A percentile compares a stretch with the other conserved stretches of the same genome.
Conservation (phyloP, 2,113 vertebrate genomes). For the Phalacrocorax brasilianus region DNA sequence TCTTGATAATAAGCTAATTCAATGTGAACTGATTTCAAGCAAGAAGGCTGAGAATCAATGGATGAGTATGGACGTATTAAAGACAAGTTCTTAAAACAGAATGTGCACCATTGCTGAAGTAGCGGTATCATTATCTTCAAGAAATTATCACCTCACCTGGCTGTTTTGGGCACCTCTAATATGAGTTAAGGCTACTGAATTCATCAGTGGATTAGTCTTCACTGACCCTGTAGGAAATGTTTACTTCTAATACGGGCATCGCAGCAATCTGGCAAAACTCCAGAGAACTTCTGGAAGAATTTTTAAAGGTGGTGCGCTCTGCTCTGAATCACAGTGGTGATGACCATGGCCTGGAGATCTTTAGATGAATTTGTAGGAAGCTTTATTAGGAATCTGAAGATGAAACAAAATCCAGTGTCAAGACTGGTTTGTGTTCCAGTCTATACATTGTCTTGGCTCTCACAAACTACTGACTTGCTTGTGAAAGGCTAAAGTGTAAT, state of each 20-base stretch:
- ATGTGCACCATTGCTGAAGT: neutral
- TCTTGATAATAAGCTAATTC: conserved; percentile 6
- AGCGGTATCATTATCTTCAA: neutral
- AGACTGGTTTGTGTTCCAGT: neutral
- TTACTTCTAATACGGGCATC: neutral
- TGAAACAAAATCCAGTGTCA: neutral
- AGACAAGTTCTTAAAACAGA: neutral
- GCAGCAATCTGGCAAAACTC: neutral
- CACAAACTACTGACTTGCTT: neutral
- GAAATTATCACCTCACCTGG: neutral
- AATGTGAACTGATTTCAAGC: neutral
- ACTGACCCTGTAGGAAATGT: neutral
- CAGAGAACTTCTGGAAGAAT: neutral
- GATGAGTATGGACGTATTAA: neutral
- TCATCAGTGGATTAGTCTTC: neutral
- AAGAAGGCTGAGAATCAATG: neutral
- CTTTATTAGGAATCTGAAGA: neutral
- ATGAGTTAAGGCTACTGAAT: neutral
- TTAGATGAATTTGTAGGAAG: neutral
- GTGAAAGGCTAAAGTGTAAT: neutral
- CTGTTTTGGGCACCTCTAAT: neutral
- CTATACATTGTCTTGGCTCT: neutral
- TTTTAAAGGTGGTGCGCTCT: neutral
- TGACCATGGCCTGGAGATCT: neutral
- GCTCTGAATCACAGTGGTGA: neutral